Conservation (phyloP, 2,113 vertebrate genomes). For the Dasyprocta punctata region DNA sequence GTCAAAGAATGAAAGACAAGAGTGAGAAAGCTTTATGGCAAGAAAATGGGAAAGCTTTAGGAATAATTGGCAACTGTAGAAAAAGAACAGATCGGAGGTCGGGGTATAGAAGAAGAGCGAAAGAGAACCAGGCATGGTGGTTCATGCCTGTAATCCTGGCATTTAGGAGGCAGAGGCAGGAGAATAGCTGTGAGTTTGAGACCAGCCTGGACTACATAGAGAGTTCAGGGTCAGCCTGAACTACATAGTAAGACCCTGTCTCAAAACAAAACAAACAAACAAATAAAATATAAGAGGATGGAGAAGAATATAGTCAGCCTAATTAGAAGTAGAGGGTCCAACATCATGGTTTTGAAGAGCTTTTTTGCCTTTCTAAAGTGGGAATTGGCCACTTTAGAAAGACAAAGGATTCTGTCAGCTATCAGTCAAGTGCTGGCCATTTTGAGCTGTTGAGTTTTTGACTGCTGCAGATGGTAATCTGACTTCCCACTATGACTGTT, state of each 20-base stretch:
- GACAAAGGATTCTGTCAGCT: not conserved
- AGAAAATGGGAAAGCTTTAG: fast-evolving
- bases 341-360: not conserved
- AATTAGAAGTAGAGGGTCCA: not conserved
- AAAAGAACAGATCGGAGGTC: too few species aligned
- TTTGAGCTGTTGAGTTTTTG: not conserved
- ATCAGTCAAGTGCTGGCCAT: not conserved
- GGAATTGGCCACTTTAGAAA: not conserved
- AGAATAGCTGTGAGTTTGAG: not conserved
- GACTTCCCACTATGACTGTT: not conserved
- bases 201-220: not conserved
- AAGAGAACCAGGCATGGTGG: too few species aligned
- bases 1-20: not conserved
- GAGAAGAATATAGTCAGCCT: not conserved
- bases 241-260: not conserved
- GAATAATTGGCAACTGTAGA: not conserved
- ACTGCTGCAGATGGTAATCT: not conserved
- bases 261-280: too few species aligned
- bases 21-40: not conserved
- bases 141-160: not conserved
- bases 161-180: not conserved
- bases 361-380: not conserved
- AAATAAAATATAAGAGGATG: too few species aligned
- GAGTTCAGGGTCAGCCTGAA: not conserved
- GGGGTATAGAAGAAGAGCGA: too few species aligned